phyloP scores from a whole-genome alignment of 2,888 invertebrate genomes.

The Drosophila affinis region DNA sequence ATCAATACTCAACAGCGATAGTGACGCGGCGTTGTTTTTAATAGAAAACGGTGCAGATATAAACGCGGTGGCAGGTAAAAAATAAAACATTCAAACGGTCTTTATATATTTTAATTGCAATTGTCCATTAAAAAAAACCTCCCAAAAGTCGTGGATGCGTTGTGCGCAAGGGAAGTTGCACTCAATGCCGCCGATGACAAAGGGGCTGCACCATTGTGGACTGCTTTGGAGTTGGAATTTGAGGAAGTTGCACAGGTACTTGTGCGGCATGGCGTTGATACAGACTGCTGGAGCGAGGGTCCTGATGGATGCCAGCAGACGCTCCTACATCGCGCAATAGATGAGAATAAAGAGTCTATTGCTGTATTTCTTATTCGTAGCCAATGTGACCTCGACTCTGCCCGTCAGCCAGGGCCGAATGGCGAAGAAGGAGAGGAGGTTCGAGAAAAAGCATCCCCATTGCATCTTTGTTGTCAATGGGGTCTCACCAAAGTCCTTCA shows the following conservation, averaged over 20 bases:
- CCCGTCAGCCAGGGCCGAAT: constrained; percentile 89
- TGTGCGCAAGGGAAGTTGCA: constrained; percentile 93
- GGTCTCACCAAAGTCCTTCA: constrained; percentile 94
- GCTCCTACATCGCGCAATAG: constrained; percentile 91
- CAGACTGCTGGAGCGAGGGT: constrained; percentile 94
- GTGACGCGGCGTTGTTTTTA: constrained; percentile 92
- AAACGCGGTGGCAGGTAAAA: constrained; percentile 89
- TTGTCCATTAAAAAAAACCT: constrained; percentile 93
- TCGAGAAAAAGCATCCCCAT: constrained; percentile 91
- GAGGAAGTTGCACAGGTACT: constrained; percentile 95
- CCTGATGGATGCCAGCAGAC: constrained; percentile 94
- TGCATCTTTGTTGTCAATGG: constrained; percentile 97
- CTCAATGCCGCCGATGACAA: constrained; percentile 89
- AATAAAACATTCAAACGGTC: background rate
- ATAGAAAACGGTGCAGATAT: constrained; percentile 96
- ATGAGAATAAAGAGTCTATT: constrained; percentile 88
- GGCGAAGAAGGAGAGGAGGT: constrained; percentile 93
- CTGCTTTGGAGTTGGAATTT: constrained; percentile 92
- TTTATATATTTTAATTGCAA: constrained; percentile 85
- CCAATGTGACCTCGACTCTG: constrained; percentile 94
- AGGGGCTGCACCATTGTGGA: constrained; percentile 93
- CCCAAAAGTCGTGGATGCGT: constrained; percentile 92
- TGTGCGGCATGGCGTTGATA: constrained; percentile 95
- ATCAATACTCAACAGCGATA: constrained; percentile 92
- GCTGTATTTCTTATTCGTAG: constrained; percentile 89